These are phyloP conservation scores for Nannospalax galili DNA, from an alignment of 2,113 vertebrate species.

Conservation along the genomic window DNA sequence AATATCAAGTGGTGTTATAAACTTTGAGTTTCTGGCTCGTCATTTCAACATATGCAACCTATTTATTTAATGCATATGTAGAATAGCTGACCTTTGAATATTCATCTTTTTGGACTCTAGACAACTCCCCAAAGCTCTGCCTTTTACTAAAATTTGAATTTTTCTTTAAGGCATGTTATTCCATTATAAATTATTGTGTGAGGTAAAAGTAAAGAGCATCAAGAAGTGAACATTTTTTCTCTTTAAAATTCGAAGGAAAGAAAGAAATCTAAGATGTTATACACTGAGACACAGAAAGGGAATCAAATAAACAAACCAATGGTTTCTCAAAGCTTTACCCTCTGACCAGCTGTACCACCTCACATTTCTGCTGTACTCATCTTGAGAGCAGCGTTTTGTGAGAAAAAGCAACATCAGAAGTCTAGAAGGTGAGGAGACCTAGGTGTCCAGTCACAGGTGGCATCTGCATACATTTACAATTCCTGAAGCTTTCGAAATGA, in stretches of 20 bases:
- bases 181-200: neutral
- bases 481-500: neutral
- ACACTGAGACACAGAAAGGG: neutral
- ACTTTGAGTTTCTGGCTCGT: neutral
- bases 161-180: neutral
- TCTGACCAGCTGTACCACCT: neutral
- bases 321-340: neutral
- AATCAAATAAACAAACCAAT: neutral
- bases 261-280: neutral
- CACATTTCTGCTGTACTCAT: neutral
- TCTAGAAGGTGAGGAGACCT: neutral
- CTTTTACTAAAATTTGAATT: neutral
- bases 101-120: neutral
- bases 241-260: constrained; percentile 12
- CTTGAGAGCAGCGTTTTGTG: neutral
- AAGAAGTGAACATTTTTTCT: neutral
- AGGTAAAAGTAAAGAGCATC: neutral
- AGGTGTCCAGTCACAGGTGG: neutral
- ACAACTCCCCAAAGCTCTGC: neutral
- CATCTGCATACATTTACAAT: neutral
- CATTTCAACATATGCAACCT: neutral
- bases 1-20: neutral
- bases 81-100: neutral
- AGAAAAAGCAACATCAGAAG: neutral
- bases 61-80: neutral